Conservation (phyloP, 2,888 invertebrate genomes). For the Bursaphelenchus okinawaensis region DNA sequence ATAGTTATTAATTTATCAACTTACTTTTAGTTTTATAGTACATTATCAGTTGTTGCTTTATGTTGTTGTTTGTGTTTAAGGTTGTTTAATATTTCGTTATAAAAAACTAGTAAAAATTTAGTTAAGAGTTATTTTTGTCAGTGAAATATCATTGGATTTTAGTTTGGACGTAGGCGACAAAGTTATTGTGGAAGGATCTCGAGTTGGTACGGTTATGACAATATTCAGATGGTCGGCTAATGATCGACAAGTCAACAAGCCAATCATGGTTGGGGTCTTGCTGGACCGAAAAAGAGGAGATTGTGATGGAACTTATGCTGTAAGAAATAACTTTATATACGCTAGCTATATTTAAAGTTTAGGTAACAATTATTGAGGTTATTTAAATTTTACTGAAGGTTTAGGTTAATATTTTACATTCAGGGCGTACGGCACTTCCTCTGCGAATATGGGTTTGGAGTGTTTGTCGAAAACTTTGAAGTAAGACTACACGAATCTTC, state of each 20-base stretch:
- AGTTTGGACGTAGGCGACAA: slow-evolving; percentile 7
- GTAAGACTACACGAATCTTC: neutral
- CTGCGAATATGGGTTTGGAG: neutral
- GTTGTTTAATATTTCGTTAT: too few species aligned
- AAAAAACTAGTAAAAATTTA: too few species aligned
- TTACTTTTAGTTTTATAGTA: too few species aligned
- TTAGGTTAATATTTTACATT: too few species aligned
- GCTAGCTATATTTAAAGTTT: too few species aligned
- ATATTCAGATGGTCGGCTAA: slow-evolving; percentile 8
- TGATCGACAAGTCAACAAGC: slow-evolving; percentile 11
- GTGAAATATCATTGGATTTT: too few species aligned
- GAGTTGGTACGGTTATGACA: slow-evolving; percentile 6
- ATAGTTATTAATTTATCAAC: too few species aligned
- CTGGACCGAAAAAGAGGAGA: neutral
- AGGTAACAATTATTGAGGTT: neutral
- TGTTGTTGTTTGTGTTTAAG: neutral
- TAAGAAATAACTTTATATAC: too few species aligned
- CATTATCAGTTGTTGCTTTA: neutral
- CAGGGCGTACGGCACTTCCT: slow-evolving; percentile 10
- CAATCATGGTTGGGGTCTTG: slow-evolving; percentile 11
- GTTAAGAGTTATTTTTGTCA: too few species aligned
- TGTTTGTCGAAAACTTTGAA: slow-evolving; percentile 13
- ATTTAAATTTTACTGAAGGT: neutral
- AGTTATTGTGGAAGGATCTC: slow-evolving; percentile 7
- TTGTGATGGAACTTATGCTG: neutral